These are phyloP conservation scores for Arion vulgaris DNA, from an alignment of 1,140 invertebrate species.

Conservation along the genomic window DNA sequence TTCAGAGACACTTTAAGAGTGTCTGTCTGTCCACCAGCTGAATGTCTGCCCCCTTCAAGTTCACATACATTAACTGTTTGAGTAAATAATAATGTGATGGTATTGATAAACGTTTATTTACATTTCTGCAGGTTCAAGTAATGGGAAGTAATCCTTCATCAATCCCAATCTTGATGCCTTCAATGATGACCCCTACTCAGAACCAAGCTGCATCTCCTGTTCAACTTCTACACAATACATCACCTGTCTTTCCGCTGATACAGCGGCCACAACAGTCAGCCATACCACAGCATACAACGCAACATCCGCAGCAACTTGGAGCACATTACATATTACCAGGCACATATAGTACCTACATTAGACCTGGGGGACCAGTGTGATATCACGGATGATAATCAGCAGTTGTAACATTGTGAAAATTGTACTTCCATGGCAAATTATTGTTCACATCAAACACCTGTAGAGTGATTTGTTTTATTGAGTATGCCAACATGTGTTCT, in stretches of 20 bases:
- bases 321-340: background rate
- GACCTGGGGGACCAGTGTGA: constrained; percentile 1
- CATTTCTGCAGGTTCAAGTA: background rate
- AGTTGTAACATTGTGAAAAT: no score
- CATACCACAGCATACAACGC: background rate
- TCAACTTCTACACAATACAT: background rate
- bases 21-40: no score
- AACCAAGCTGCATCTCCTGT: background rate
- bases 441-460: no score
- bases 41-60: no score
- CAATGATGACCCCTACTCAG: background rate
- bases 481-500: no score
- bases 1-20: no score
- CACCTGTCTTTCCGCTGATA: background rate
- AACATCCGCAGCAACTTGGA: background rate
- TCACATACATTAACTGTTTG: no score
- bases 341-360: background rate
- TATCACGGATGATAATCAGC: background rate
- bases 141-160: background rate
- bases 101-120: no score
- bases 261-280: background rate
- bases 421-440: no score
- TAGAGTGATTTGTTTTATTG: no score
- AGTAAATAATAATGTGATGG: no score
- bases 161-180: background rate